These are phyloP conservation scores for Argya squamiceps DNA, from an alignment of 2,797 vertebrate species.

Conservation along the genomic window DNA sequence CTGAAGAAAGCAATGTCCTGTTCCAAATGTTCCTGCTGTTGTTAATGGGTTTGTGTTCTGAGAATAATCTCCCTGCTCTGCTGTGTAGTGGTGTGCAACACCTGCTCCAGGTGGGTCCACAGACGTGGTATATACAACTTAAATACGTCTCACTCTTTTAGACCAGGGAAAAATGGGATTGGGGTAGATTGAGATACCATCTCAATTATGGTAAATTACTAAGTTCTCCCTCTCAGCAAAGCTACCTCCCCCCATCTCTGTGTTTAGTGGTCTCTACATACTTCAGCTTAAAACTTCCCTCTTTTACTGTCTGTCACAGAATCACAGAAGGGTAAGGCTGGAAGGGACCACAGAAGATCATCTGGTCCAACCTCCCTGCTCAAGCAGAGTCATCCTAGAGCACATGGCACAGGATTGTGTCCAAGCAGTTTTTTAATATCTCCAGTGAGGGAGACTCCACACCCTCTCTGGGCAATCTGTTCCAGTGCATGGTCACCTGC, in stretches of 20 bases:
- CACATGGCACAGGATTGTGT: not conserved
- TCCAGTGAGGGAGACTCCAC: not conserved
- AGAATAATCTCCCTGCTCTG: not conserved
- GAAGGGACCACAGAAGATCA: not conserved
- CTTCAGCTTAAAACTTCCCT: not conserved
- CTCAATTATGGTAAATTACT: not conserved
- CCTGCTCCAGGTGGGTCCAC: not conserved
- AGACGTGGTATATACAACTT: not conserved
- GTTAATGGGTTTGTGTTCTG: not conserved
- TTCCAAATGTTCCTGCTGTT: constrained; percentile 22
- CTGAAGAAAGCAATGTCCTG: constrained; percentile 15
- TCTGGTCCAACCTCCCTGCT: not conserved
- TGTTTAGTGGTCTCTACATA: not conserved
- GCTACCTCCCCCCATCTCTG: not conserved
- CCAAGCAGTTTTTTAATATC: not conserved
- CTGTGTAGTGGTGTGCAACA: not conserved
- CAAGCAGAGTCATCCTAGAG: not conserved
- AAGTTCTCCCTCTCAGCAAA: not conserved
- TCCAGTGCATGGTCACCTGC: not conserved
- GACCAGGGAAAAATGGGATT: not conserved
- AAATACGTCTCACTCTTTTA: not conserved
- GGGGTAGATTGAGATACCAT: not conserved
- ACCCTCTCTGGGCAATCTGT: not conserved
- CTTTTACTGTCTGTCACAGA: not conserved
- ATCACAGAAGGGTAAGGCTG: not conserved